Conservation (phyloP, 2,797 vertebrate genomes). For the Siniperca undulata region DNA sequence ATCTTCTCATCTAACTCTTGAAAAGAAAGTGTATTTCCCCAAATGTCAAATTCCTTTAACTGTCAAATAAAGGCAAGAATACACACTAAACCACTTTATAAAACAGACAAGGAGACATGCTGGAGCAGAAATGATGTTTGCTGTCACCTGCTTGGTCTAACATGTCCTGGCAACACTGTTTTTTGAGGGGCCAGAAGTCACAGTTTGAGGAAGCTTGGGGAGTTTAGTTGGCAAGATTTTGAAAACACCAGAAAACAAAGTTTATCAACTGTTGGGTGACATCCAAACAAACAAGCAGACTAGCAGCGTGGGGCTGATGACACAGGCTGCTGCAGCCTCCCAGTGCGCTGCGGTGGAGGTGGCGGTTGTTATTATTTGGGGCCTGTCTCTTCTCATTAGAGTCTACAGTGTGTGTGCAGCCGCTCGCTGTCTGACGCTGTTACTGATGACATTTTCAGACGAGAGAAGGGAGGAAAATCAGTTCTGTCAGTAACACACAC, state of each 20-base stretch:
- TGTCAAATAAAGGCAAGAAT: background rate
- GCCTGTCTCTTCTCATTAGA: slow-evolving; percentile 56
- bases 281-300: background rate
- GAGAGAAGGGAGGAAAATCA: slow-evolving; percentile 25
- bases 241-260: background rate
- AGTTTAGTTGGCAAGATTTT: background rate
- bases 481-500: slow-evolving; percentile 21
- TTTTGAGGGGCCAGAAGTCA: background rate
- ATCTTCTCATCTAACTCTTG: background rate
- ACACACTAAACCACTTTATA: background rate
- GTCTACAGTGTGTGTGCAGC: slow-evolving; percentile 10
- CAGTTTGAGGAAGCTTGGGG: too few relatives aligned
- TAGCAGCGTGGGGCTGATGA: background rate
- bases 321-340: background rate
- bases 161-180: background rate
- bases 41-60: background rate
- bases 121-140: background rate
- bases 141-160: background rate
- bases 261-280: background rate
- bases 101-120: background rate
- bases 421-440: slow-evolving; percentile 7
- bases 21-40: background rate
- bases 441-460: slow-evolving; percentile 46
- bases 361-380: slow-evolving; percentile 33
- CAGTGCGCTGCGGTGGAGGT: background rate